phyloP scores from a whole-genome alignment of 2,888 invertebrate species.

The Limnephilus auricula region DNA sequence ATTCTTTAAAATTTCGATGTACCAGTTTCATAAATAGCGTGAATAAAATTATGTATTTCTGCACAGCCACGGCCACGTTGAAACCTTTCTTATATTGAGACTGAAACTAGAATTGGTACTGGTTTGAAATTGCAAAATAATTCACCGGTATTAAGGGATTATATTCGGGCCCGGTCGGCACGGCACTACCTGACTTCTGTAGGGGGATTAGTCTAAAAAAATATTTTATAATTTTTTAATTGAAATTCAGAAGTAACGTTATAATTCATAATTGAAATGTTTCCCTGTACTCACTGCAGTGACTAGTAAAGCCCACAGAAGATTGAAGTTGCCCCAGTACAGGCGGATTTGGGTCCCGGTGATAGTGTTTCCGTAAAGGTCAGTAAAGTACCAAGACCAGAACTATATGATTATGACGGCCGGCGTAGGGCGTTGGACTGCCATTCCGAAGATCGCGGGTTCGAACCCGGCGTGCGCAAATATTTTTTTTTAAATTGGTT shows the following conservation, averaged over 20 bases:
- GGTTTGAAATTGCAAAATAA: constrained; percentile 48
- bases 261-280: background rate
- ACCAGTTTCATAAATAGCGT: background rate
- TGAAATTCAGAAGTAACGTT: background rate
- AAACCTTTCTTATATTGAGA: constrained; percentile 42
- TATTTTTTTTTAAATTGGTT: too few species aligned
- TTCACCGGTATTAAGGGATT: constrained; percentile 50
- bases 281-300: background rate
- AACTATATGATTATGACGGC: too few species aligned
- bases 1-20: background rate
- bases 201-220: background rate
- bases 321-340: too few species aligned
- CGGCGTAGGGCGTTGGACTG: too few species aligned
- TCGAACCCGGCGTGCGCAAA: too few species aligned
- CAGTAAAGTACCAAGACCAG: too few species aligned
- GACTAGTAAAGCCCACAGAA: background rate
- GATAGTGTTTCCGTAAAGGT: too few species aligned
- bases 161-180: background rate
- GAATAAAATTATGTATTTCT: background rate
- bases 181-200: constrained; percentile 14
- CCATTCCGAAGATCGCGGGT: too few species aligned
- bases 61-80: background rate
- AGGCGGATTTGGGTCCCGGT: too few species aligned
- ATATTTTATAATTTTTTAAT: background rate
- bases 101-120: constrained; percentile 19